Base-by-base conservation (phyloP, 2,113 vertebrate species). In the Pterocles gutturalis region DNA sequence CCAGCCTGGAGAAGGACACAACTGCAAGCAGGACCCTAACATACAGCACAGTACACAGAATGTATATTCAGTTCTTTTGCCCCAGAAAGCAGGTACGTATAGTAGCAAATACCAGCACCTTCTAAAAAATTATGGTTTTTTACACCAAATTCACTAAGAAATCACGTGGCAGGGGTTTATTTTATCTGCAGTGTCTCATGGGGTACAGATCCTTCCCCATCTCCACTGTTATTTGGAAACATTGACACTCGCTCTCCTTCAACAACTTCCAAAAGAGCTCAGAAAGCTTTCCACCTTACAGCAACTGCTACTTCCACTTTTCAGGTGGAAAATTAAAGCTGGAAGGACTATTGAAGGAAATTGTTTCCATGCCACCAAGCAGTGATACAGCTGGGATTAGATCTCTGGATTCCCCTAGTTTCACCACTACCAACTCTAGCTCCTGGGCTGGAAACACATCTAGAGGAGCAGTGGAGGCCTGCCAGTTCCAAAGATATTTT, bases 321-420 rank as follows among this genome's bases (percentile, higher is more conserved):
- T 77, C 71, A 89, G 53, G 62, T 83, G 73, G 70, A 76, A 96
- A 95, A 89, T 70, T 89, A 64, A 91, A 93, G 69, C 57, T 90
- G 87, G 77, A 84, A 89, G 65, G 53, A 65, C 43, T 58, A 67
- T 0, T 38, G 77, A 87, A 90, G 64, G 64, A 48, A 95, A 91
- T 22, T 49, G 43, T 67, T 95, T 78, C 81, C 88, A 55, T 38
- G 83, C 43, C 84, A 96, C 62, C 60, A 61, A 87, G 31, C 61
- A 96, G 61, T 8, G 77, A 83, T 55, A 45, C 17, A 41, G 33
- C 33, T 90, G 60, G 88, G 67, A 84, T 89, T 60, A 89, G 29
- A 92, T 55, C 92, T 77, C 72, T 43, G 17, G 46, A 70, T 80
- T 89, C 83, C 73, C 90, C 33, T 61, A 62, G 51, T 53, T 92